These are phyloP conservation scores for Ptychoptera contaminata DNA, from an alignment of 2,888 invertebrate genomes.

Conservation along the genomic window DNA sequence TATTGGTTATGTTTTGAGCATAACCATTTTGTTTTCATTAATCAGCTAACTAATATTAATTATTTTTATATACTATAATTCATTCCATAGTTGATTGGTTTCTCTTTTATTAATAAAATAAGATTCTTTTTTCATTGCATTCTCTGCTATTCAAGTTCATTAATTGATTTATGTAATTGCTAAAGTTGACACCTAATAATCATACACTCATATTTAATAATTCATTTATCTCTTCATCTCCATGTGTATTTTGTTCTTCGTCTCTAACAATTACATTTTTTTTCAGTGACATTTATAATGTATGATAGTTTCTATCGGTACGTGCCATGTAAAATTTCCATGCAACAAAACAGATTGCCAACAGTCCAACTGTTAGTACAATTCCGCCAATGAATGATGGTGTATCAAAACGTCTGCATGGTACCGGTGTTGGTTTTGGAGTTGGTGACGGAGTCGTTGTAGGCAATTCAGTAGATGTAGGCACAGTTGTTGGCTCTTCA, in stretches of 20 bases:
- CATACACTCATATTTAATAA: no score
- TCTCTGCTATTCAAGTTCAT: no score
- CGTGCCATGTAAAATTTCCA: slow-evolving; percentile 79
- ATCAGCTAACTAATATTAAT: no score
- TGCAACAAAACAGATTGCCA: slow-evolving; percentile 66
- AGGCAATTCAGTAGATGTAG: slow-evolving; percentile 9
- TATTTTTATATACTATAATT: no score
- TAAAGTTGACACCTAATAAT: no score
- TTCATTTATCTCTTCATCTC: neutral
- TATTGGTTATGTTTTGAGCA: no score
- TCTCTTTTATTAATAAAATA: no score
- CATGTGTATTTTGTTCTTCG: neutral
- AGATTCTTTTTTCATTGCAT: no score
- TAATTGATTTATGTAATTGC: no score
- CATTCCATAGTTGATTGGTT: no score
- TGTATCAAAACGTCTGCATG: slow-evolving; percentile 47
- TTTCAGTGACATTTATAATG: slow-evolving; percentile 44
- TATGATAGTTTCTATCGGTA: slow-evolving; percentile 75
- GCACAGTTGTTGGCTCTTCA: neutral
- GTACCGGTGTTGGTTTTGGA: slow-evolving; percentile 19
- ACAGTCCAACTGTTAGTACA: slow-evolving; percentile 58
- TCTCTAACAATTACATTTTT: neutral
- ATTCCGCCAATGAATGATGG: slow-evolving; percentile 76
- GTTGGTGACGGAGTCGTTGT: slow-evolving; percentile 11
- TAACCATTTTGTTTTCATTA: no score